Base-by-base conservation (phyloP, 2,113 vertebrate genomes). In the Henicopernis longicauda region DNA sequence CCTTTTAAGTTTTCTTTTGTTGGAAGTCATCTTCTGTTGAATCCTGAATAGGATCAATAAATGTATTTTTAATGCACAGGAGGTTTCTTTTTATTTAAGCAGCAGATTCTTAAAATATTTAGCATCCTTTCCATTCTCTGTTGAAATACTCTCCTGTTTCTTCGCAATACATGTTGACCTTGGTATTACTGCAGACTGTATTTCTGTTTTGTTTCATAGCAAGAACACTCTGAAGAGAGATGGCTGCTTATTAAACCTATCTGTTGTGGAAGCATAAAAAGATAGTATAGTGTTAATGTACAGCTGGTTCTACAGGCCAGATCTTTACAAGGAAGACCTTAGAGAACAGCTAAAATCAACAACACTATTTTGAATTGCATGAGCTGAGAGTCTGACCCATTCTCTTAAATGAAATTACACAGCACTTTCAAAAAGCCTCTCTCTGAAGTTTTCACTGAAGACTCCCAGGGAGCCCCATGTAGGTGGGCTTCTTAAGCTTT, bases 41-140 rank as follows among this genome's bases (percentile, higher is more conserved):
- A 91, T 94, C 54, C 11, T 91, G 81, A 80, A 55, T n/a, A 45
- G 58, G 78, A 95, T 70, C 89, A 82, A 82, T 97, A 93, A 87
- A 91, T 84, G 32, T 79, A 95, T 93, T 93, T 96, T 89, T 97
- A 93, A 89, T 78, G 45, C 63, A 79, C 57, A 44, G 27, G 47
- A 77, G 65, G 55, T 69, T 85, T 91, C 49, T 86, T 92, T 94
- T 89, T 49, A 87, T 97, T 94, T 93, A 96, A 89, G 73, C 25
- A 90, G 74, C 26, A 86, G 74, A 94, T 88, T 90, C 77, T 95
- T 97, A 91, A 96, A 97, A 97, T 96, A 97, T 97, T 95, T 96
- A 96, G 26, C 44, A 90, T 47, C 50, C 29, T 77, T 93, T 94
- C 31, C 25, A 15, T 83, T 95, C 86, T 81, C 86, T 92, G 29